Evolutionary conservation across 2,113 vertebrate genomes (phyloP), one percentile per base, ranked within the genome.

Genomic region (Polyodon spathula): DNA sequence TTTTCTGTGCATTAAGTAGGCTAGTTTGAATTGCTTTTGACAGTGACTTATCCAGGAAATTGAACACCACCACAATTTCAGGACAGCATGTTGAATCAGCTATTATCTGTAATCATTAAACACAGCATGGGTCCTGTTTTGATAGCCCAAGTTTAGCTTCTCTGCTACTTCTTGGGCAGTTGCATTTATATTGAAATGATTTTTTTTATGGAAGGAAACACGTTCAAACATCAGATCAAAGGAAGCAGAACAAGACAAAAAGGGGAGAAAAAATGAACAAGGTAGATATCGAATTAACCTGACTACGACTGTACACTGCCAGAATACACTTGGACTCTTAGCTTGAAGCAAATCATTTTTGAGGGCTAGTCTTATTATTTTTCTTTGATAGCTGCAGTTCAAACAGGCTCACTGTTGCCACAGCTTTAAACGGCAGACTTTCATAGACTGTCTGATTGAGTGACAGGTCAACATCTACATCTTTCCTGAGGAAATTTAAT

Each of bases 381-480:
- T 77, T 70, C 81, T 81, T 80, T 74, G 76, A 87, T 79, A 80
- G 85, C 84, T 85, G 85, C 80, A 76, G 84, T 89, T 92, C 84
- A 90, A 89, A 88, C 84, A 83, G 76, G 79, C 81, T 88, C 82
- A 63, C 76, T 84, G 76, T 85, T 79, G 86, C 90, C 88, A 84
- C 79, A 76, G 85, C 76, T 81, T 27, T 76, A 80, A 86, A 82
- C 85, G 61, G 77, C 76, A 70, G 76, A 80, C 75, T 84, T 86
- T 77, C 81, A 78, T 74, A 74, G 82, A 81, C 38, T 73, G 66
- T 84, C 82, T 72, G 64, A 73, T 80, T 94, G 93, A 95, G 89
- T 92, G 93, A 86, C 92, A 89, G 87, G 66, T 69, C 81, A 68
- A 85, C 88, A 83, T 84, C 89, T 87, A 86, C 81, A 72, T 80